phyloP scores from a whole-genome alignment of 2,113 vertebrate genomes.

The Pseudonaja textilis region DNA sequence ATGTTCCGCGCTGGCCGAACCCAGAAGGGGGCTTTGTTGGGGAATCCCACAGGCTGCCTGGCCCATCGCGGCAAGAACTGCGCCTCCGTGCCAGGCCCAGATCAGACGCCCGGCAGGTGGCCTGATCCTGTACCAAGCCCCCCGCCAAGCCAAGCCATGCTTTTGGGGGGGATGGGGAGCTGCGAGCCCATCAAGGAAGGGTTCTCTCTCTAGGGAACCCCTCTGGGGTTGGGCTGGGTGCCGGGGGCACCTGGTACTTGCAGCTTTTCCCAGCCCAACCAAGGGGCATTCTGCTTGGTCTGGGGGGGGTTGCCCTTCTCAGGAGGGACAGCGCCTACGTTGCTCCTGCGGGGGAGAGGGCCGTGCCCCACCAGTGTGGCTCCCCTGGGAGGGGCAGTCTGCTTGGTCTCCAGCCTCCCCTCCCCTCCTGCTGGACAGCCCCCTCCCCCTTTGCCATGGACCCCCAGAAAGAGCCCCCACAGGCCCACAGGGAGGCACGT shows the following conservation, averaged over 20 bases:
- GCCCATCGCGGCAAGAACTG: constrained; percentile 22
- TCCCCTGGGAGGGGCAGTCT: background rate
- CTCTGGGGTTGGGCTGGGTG: background rate
- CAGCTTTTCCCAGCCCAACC: background rate
- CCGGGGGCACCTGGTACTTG: background rate
- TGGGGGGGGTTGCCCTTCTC: background rate
- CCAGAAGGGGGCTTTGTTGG: constrained; percentile 51
- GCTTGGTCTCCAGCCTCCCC: background rate
- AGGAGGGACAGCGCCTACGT: background rate
- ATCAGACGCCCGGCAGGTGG: constrained; percentile 20
- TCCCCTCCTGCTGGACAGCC: background rate
- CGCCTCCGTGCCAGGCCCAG: background rate
- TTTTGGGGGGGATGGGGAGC: background rate
- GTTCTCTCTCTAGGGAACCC: background rate
- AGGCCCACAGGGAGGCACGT: background rate
- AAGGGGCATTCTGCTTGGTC: background rate
- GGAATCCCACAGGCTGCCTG: constrained; percentile 45
- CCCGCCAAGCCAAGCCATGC: background rate
- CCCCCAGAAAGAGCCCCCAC: background rate
- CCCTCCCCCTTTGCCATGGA: background rate
- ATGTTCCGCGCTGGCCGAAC: constrained; percentile 63
- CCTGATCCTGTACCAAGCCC: constrained; percentile 23
- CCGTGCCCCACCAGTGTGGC: background rate
- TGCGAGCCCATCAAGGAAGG: background rate
- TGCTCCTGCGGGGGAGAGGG: background rate